Evolutionary conservation across 1,140 invertebrate genomes (phyloP), one percentile per base, ranked within the genome.

Genomic region (Papilio polyxenes): DNA sequence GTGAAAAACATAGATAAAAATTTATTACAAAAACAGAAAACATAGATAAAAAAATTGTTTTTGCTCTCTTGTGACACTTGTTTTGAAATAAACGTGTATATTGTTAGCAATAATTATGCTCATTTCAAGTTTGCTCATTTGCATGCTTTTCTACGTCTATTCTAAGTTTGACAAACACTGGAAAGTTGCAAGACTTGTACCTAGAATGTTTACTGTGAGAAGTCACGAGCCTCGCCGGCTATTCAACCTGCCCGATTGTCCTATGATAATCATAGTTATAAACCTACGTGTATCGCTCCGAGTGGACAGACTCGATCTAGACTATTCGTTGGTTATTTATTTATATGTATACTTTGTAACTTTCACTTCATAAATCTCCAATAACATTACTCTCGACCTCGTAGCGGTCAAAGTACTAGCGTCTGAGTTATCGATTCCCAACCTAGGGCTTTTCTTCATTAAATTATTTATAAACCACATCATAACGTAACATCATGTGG

Each of bases 141-240:
- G 31, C 65, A 72, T 65, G n/a, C 7, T 65, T 37, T 62, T 23
- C 13, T 69, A 65, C 10, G 84, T 85, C 74, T 80, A 80, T 80
- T 82, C 75, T 83, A 80, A 81, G 85, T 80, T 87, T 87, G 87
- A 90, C 88, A 86, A 91, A 87, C 82, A 82, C 83, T 90, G 89
- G 92, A 93, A 93, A 93, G 91, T 93, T 91, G 88, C 83, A 75
- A 85, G 88, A 88, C 83, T 87, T 83, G 82, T 40, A 59, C 81
- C 82, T 81, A 87, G 86, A 86, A 87, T 83, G 80, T 85, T 74
- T 49, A 77, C 75, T 77, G 37, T 51, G 59, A 49, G 75, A 77
- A 90, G 91, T 92, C 91, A 92, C 91, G 90, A 90, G 83, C 79
- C 65, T 75, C 82, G 74, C 81, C 76, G 59, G 84, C 85, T 90